Evolutionary conservation across 2,797 vertebrate genomes (phyloP).

Genomic region (Pithecia hirsuta): DNA sequence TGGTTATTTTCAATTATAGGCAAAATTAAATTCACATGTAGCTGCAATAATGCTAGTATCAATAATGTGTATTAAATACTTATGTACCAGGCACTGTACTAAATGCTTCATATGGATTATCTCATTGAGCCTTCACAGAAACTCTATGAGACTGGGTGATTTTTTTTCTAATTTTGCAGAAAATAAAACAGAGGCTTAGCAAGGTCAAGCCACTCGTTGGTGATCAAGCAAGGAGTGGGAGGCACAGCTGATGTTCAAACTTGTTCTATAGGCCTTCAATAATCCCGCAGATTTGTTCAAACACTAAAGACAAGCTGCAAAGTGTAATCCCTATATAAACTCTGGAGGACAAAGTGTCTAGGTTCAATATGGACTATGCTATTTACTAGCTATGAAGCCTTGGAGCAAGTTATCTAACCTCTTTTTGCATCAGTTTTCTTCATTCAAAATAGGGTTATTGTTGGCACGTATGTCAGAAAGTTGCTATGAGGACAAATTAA

Average conservation of each 20-base stretch:
- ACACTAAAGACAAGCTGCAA: background rate
- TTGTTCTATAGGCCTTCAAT: background rate
- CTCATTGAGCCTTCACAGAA: background rate
- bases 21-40: background rate
- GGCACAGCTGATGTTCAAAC: background rate
- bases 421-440: background rate
- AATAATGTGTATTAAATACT: background rate
- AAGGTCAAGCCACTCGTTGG: background rate
- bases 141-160: background rate
- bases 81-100: background rate
- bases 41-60: background rate
- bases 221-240: background rate
- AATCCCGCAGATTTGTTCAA: background rate
- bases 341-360: background rate
- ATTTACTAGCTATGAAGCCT: background rate
- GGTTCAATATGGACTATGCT: background rate
- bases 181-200: background rate
- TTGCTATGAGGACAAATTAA: background rate
- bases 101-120: background rate
- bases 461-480: background rate
- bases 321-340: background rate
- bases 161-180: background rate
- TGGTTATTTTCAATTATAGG: background rate
- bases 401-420: background rate
- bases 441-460: background rate